Evolutionary conservation across 2,797 vertebrate species (phyloP).

Genomic region (Delichon dasypus): DNA sequence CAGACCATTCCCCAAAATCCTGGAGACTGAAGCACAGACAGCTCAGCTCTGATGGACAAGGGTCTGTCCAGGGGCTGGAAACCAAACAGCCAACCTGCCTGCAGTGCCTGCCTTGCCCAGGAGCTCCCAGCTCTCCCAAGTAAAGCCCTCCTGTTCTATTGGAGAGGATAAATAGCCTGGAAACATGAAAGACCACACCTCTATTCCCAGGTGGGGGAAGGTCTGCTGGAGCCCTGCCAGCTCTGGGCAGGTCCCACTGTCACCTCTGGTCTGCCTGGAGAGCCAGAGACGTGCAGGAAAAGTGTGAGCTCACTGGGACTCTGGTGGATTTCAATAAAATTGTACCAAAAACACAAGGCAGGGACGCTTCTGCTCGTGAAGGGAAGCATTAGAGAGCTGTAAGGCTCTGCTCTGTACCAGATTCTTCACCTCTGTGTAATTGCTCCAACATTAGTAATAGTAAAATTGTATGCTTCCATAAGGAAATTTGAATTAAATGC

Average conservation of each 20-base stretch:
- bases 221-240: background rate
- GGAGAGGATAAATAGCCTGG: background rate
- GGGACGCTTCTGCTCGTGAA: background rate
- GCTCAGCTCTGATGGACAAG: background rate
- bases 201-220: background rate
- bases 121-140: background rate
- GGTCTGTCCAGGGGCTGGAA: background rate
- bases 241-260: background rate
- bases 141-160: background rate
- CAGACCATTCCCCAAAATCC: background rate
- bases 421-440: conserved; percentile 11
- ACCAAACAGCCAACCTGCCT: background rate
- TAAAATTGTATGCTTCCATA: conserved; percentile 33
- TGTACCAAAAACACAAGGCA: background rate
- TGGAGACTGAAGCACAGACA: background rate
- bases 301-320: background rate
- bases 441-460: background rate
- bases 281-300: background rate
- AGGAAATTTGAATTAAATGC: conserved; percentile 7
- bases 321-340: background rate
- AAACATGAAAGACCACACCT: background rate
- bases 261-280: background rate
- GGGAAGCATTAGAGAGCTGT: background rate
- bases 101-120: background rate
- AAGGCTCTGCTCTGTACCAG: background rate